These are phyloP conservation scores for Orthosia incerta DNA, from an alignment of 2,888 invertebrate genomes.

Conservation along the genomic window DNA sequence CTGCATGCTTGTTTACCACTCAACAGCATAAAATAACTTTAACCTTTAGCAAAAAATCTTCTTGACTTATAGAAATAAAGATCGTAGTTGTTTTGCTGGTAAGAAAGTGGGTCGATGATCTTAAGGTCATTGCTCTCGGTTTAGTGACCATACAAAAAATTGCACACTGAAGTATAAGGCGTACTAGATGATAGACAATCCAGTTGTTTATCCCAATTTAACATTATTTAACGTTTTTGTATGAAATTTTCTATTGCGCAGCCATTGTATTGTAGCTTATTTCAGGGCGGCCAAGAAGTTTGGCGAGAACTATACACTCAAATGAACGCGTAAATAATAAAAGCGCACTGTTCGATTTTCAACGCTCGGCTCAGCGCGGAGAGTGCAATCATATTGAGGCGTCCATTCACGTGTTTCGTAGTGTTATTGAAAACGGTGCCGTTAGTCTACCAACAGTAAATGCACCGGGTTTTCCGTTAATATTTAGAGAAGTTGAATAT, in stretches of 20 bases:
- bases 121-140: conserved; percentile 31
- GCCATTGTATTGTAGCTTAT: too few species aligned
- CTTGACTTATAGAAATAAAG: conserved; percentile 11
- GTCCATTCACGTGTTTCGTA: background rate
- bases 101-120: conserved; percentile 46
- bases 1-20: background rate
- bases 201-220: conserved; percentile 5
- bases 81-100: background rate
- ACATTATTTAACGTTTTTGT: too few species aligned
- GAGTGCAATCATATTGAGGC: background rate
- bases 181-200: background rate
- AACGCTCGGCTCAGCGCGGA: background rate
- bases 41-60: background rate
- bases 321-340: background rate
- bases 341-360: too few species aligned
- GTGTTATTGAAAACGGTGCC: background rate
- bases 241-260: too few species aligned
- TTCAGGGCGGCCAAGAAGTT: too few species aligned
- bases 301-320: too few species aligned
- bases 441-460: conserved; percentile 34
- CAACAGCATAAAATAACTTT: background rate
- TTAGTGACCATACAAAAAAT: conserved; percentile 14
- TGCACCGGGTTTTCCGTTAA: conserved; percentile 4
- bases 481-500: conserved; percentile 13
- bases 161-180: background rate